These are phyloP conservation scores for Lepidocyrtoides sp. DNA, from an alignment of 2,888 invertebrate species.

Conservation along the genomic window DNA sequence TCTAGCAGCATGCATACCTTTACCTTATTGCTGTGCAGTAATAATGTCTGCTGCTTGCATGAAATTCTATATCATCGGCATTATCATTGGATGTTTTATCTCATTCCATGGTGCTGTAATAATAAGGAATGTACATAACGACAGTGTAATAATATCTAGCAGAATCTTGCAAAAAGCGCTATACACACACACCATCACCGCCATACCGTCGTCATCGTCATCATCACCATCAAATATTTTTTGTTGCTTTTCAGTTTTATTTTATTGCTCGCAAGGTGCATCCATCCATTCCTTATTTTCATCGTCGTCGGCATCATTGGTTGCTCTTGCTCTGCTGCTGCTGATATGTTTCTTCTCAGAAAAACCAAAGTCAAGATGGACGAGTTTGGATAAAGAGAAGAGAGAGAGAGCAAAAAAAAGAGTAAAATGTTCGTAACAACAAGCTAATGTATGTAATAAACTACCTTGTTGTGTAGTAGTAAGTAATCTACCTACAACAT, in stretches of 20 bases:
- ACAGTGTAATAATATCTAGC: background rate
- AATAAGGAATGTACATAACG: slow-evolving; percentile 33
- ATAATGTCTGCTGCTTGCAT: slow-evolving; percentile 10
- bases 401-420: background rate
- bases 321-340: slow-evolving; percentile 1
- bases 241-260: slow-evolving; percentile 67
- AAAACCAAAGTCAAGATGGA: slow-evolving; percentile 40
- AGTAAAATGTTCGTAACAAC: slow-evolving; percentile 46
- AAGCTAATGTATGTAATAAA: slow-evolving; percentile 70
- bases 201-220: background rate
- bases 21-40: background rate
- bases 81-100: slow-evolving; percentile 12
- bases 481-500: slow-evolving; percentile 72
- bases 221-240: slow-evolving; percentile 51
- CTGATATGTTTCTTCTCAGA: background rate
- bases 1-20: slow-evolving; percentile 34
- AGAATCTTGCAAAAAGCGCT: slow-evolving; percentile 6
- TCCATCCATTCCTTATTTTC: slow-evolving; percentile 67
- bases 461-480: slow-evolving; percentile 67
- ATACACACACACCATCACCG: background rate
- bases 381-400: background rate
- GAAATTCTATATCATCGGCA: slow-evolving; percentile 36
- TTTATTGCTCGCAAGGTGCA: slow-evolving; percentile 75
- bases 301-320: slow-evolving; percentile 44
- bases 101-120: slow-evolving; percentile 18